Base-by-base conservation (phyloP, 2,113 vertebrate genomes). In the Dinomys branickii region DNA sequence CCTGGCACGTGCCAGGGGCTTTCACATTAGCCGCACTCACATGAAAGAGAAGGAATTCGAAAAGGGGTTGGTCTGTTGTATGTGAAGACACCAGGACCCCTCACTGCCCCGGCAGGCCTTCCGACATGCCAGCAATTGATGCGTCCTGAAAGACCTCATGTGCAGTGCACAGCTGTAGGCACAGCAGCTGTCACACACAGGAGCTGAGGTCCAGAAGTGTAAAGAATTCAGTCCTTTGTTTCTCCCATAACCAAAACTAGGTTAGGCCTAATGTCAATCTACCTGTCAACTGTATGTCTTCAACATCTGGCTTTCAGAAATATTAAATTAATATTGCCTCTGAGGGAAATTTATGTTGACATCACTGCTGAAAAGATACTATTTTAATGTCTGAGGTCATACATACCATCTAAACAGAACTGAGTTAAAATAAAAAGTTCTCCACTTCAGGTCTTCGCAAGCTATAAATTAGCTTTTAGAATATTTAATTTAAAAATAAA, bases 241-340 rank as follows among this genome's bases (percentile, higher is more conserved):
- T 94, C 59, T 80, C 85, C 90, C 83, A 8, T 10, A 58, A 84
- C 38, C 9, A 1, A 80, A 41, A 56, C 16, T 28, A 94, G 83
- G 94, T 63, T 22, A 59, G 52, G 90, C 4, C 84, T 63, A 33
- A 94, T 71, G 94, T 84, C 96, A 75, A 71, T 28, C 91, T 86
- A 88, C 71, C 85, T 82, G 91, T 82, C 81, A 67, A 56, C 75
- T 94, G 6, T 44, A 47, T 1, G 41, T 90, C 81, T 85, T 94
- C 88, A 86, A 97, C 96, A 97, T 86, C 75, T 95, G 88, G 88
- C 71, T 93, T 86, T 90, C 93, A 91, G 63, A 96, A 97, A 90
- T n/a, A 84, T 78, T 47, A 95, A 78, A 52, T 47, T 71, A 91
- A 87, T 54, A 85, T 0, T 63, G 20, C 75, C 56, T 58, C 54